Percentiles rank a stretch among this genome's conserved stretches.
Evolutionary conservation across 2,888 invertebrate genomes (phyloP).

Genomic region (Caenorhabditis sp.): DNA sequence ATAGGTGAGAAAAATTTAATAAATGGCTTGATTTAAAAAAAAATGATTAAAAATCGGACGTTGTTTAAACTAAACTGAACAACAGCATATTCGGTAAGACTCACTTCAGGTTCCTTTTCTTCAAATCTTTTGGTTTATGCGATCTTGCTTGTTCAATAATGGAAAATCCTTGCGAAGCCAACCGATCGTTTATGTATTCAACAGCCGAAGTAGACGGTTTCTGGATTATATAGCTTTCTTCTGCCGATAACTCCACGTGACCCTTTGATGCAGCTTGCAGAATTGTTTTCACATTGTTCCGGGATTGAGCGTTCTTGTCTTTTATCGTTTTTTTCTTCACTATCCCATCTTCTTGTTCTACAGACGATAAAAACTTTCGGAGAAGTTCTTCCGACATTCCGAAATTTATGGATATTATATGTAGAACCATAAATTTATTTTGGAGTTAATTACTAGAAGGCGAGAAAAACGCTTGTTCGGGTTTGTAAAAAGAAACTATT

Average conservation of each 20-base stretch:
- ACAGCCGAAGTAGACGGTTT: conserved; percentile 28
- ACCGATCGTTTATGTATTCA: conserved; percentile 30
- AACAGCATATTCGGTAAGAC: neutral
- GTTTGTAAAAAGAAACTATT: neutral
- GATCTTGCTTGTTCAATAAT: conserved; percentile 45
- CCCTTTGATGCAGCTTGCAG: conserved; percentile 36
- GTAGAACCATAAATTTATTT: too few species aligned
- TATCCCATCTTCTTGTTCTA: conserved; percentile 42
- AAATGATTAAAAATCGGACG: too few species aligned
- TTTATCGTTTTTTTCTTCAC: conserved; percentile 16
- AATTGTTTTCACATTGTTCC: conserved; percentile 28
- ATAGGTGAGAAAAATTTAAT: too few species aligned
- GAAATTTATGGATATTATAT: too few species aligned
- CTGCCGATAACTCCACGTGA: conserved; percentile 31
- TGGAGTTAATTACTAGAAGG: neutral
- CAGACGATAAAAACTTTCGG: conserved; percentile 39
- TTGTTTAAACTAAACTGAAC: too few species aligned
- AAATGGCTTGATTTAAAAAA: too few species aligned
- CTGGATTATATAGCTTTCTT: conserved; percentile 36
- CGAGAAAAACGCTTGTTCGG: neutral
- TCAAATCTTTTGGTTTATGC: conserved; percentile 37
- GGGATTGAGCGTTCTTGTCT: conserved; percentile 5
- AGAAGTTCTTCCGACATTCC: conserved; percentile 47
- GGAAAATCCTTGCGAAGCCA: conserved; percentile 46
- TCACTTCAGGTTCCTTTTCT: conserved; percentile 38